Percentiles rank a stretch among this genome's conserved stretches.
These are phyloP conservation scores for Lycaon pictus DNA, from an alignment of 2,113 vertebrate species.

Conservation along the genomic window DNA sequence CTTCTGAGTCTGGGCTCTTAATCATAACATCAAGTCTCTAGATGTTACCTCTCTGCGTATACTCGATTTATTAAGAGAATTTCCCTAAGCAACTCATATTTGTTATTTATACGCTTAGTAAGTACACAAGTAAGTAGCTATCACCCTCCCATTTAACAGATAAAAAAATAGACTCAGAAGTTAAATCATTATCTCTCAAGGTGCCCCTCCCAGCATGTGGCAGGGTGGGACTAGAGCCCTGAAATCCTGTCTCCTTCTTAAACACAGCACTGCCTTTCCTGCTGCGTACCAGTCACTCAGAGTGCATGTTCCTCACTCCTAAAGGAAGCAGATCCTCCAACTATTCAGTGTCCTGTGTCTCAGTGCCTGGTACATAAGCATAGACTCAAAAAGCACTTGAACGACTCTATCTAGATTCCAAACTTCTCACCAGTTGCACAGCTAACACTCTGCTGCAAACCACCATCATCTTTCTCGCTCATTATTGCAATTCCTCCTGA, in stretches of 20 bases:
- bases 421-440: neutral
- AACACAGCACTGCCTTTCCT: neutral
- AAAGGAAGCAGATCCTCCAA: neutral
- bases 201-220: neutral
- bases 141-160: neutral
- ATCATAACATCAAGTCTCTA: neutral
- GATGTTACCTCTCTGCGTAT: neutral
- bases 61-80: neutral
- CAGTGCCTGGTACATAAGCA: neutral
- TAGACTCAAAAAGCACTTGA: neutral
- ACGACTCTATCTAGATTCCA: neutral
- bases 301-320: neutral
- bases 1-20: neutral
- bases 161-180: neutral
- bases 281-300: neutral
- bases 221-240: neutral
- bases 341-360: neutral
- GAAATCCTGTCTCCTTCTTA: neutral
- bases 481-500: rapidly evolving
- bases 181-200: neutral
- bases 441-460: neutral
- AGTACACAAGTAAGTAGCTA: neutral
- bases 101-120: neutral
- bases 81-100: neutral
- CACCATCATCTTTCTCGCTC: too few species aligned